These are phyloP conservation scores for Gobio gobio DNA, from an alignment of 2,113 vertebrate genomes.

Conservation along the genomic window DNA sequence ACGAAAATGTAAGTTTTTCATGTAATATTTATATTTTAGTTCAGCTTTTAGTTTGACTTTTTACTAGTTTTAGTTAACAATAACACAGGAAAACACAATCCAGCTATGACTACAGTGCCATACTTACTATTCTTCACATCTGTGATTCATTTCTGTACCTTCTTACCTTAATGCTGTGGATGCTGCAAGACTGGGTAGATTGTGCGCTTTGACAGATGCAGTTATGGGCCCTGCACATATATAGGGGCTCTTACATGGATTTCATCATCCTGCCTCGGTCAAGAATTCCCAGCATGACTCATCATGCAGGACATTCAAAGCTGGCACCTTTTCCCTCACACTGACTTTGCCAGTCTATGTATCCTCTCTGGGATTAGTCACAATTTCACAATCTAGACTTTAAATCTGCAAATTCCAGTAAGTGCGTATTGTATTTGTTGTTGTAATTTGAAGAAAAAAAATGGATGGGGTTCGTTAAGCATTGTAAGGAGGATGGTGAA, in stretches of 20 bases:
- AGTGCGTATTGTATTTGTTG: neutral
- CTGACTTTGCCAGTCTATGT: neutral
- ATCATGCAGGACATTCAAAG: neutral
- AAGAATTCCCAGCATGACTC: constrained; percentile 39
- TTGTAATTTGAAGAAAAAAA: neutral
- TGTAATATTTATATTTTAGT: neutral
- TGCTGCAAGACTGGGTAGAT: constrained; percentile 18
- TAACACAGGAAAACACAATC: neutral
- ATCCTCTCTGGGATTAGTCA: neutral
- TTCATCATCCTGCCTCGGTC: constrained; percentile 6
- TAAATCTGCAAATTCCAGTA: constrained; percentile 1
- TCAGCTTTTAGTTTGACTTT: too few relatives aligned
- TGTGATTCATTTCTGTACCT: neutral
- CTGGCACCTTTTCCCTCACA: neutral
- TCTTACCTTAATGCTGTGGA: constrained; percentile 58
- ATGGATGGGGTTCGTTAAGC: neutral
- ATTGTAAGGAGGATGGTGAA: constrained; percentile 5
- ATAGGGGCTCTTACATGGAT: neutral
- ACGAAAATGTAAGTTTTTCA: neutral
- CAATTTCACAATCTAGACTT: constrained; percentile 12
- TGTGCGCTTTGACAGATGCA: neutral
- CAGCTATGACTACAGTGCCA: neutral
- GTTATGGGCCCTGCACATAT: constrained; percentile 19
- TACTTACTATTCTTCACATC: neutral
- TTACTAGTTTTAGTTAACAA: neutral